A percentile compares a stretch with the other conserved stretches of the same genome.
phyloP scores from a whole-genome alignment of 2,113 vertebrate genomes.

The Cebidichthys violaceus region DNA sequence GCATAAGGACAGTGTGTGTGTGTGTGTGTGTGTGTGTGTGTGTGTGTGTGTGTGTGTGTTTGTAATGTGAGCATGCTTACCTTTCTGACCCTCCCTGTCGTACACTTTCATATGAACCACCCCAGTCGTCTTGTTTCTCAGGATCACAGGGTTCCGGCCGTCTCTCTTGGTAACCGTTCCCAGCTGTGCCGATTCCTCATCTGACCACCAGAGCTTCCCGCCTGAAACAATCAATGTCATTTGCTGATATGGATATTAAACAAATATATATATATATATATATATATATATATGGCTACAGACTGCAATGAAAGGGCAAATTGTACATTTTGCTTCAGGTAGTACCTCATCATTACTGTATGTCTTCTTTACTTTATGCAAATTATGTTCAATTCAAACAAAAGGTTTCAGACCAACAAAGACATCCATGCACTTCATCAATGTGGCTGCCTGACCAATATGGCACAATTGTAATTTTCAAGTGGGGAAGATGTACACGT shows the following conservation, averaged over 20 bases:
- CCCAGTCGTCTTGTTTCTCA: conserved; percentile 94
- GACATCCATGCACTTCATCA: neutral
- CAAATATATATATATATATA: neutral
- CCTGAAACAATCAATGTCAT: conserved; percentile 82
- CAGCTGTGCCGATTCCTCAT: conserved; percentile 92
- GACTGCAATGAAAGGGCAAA: neutral
- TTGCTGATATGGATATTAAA: neutral
- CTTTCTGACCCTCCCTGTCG: conserved; percentile 94
- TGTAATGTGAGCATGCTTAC: conserved; percentile 69
- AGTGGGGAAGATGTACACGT: neutral
- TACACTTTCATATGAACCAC: conserved; percentile 99
- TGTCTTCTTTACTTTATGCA: neutral
- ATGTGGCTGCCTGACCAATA: neutral
- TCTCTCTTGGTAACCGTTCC: conserved; percentile 95
- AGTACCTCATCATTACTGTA: neutral
- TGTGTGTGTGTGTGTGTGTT: neutral
- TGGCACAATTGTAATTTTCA: neutral
- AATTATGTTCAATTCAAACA: conserved; percentile 10
- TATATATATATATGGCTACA: neutral
- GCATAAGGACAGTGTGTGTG: neutral
- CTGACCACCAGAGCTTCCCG: conserved; percentile 97
- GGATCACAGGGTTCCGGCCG: conserved; percentile 87
- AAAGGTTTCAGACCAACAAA: neutral
- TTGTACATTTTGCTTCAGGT: neutral
- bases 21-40: neutral